Percentiles rank a stretch among this genome's conserved stretches.
phyloP scores from a whole-genome alignment of 2,113 vertebrate genomes.

The Ancistrus triradiatus region DNA sequence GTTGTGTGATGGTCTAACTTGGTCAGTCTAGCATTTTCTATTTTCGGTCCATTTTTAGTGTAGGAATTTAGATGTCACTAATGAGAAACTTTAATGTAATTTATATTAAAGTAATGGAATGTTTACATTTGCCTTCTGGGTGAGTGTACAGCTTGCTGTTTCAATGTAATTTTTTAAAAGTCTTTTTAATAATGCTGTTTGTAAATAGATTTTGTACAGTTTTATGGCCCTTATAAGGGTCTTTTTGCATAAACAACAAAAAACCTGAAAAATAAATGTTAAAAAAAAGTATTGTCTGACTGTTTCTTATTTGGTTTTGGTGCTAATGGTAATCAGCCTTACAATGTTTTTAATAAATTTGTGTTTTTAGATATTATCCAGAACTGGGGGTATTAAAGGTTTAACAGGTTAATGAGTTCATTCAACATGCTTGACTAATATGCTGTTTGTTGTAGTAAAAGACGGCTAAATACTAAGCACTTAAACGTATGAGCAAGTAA shows the following conservation, averaged over 20 bases:
- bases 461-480: too few species aligned
- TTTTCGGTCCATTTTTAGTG: slow-evolving; percentile 18
- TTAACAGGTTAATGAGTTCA: too few species aligned
- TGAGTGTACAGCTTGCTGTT: slow-evolving; percentile 54
- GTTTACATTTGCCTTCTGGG: slow-evolving; percentile 65
- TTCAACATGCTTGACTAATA: too few species aligned
- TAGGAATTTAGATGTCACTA: slow-evolving; percentile 35
- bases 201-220: slow-evolving; percentile 67
- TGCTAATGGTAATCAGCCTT: too few species aligned
- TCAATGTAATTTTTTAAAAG: slow-evolving; percentile 45
- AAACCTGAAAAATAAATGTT: slow-evolving; percentile 43
- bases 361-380: too few species aligned
- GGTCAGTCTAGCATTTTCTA: slow-evolving; percentile 24
- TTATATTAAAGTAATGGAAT: slow-evolving; percentile 57
- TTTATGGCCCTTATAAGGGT: slow-evolving; percentile 66
- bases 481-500: too few species aligned
- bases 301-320: not conserved
- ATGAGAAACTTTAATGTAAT: slow-evolving; percentile 47
- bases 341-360: too few species aligned
- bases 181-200: slow-evolving; percentile 51
- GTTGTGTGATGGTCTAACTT: slow-evolving; percentile 23
- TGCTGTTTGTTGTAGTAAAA: too few species aligned
- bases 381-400: too few species aligned
- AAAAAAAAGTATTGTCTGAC: slow-evolving; percentile 24
- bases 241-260: slow-evolving; percentile 55